Base-by-base conservation (phyloP, 2,888 invertebrate species). In the Arrhopalites spinosus region DNA sequence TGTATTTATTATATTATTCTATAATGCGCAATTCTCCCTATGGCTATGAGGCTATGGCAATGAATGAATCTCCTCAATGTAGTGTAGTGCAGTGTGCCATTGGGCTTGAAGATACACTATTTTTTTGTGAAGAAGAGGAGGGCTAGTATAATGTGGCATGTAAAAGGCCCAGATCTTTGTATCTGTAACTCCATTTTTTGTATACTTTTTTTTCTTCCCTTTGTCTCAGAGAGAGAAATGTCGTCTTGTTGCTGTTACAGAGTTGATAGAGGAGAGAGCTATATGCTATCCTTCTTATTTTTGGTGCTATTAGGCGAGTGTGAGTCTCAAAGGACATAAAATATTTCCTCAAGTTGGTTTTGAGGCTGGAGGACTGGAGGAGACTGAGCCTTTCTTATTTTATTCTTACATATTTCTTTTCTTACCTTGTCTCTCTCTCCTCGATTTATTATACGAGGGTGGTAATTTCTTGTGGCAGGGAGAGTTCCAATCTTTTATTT, bases 401-500 rank as follows among this genome's bases (percentile, higher is more conserved):
- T 53, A 53, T n/a, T 3, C n/a, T n/a, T 53, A 20, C 20, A 53
- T 53, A 53, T 61, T 27, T 61, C 27, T 64, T 30, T 64, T 25
- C 64, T 43, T n/a, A 8, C 27, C 56, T 30, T 53, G 56, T 69
- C 36, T 20, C 20, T 47, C 23, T 27, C 63, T 3, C 3, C 30
- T 61, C 61, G 61, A 72, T 73, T 69, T 73, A 76, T 69, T 73
- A 76, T 61, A 36, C 71, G 61, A 69, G 63, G 67, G 61, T 77
- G 75, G 77, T 79, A 79, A 77, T 79, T 79, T 77, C 75, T 77
- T 73, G 74, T 76, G 76, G 72, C 77, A 76, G 78, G 64, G 77
- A 68, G 73, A 63, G 77, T 76, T 72, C 77, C 77, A 77, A 78
- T 78, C 79, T 78, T 79, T 79, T 78, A 78, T 79, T 79, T 77